These are phyloP conservation scores for Acomys russatus DNA, from an alignment of 2,797 vertebrate genomes.

Conservation along the genomic window DNA sequence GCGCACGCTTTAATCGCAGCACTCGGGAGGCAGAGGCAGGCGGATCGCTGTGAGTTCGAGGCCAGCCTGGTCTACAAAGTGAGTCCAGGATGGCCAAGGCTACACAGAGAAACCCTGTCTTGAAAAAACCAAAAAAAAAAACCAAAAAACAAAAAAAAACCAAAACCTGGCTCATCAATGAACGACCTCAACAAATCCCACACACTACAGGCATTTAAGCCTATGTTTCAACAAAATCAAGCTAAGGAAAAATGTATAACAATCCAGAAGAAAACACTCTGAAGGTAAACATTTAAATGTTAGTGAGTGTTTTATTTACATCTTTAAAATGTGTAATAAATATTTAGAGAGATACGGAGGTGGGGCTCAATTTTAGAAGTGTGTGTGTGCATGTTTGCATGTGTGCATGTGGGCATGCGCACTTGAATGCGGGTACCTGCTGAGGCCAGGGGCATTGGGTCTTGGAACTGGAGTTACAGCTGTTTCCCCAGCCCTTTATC, in stretches of 20 bases:
- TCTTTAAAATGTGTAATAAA: slow-evolving; percentile 52
- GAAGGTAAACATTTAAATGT: slow-evolving; percentile 86
- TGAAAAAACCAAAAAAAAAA: no score
- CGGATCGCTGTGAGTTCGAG: no score
- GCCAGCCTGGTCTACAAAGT: no score
- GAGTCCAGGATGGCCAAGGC: no score
- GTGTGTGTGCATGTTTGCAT: no score
- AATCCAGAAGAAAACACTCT: slow-evolving; percentile 80
- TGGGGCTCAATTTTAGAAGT: background rate
- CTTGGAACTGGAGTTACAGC: background rate
- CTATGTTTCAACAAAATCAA: slow-evolving; percentile 81
- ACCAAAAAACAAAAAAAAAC: no score
- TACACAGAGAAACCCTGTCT: no score
- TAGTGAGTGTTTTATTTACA: slow-evolving; percentile 21
- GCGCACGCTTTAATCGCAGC: no score
- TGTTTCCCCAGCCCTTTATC: no score
- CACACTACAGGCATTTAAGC: slow-evolving; percentile 79
- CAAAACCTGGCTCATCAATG: slow-evolving; percentile 51
- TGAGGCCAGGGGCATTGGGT: background rate
- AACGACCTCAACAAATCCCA: slow-evolving; percentile 72
- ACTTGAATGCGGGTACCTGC: no score
- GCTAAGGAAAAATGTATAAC: slow-evolving; percentile 71
- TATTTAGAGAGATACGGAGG: slow-evolving; percentile 43
- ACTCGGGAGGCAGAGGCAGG: no score
- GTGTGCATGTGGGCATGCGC: background rate